Evolutionary conservation across 2,888 invertebrate genomes (phyloP).

Genomic region (Cantharis nigra): DNA sequence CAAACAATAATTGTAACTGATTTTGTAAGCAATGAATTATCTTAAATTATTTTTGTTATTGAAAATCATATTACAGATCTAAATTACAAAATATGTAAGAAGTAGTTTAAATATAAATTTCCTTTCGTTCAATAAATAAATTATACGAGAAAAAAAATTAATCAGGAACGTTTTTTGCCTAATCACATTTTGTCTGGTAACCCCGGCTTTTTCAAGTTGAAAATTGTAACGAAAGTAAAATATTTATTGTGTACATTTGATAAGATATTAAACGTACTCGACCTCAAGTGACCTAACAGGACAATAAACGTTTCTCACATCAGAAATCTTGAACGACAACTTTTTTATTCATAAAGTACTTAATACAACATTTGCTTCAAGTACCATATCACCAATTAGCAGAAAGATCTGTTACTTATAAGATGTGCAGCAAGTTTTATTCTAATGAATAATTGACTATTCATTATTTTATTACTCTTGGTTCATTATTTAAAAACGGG

Average conservation of each 20-base stretch:
- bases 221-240: not conserved
- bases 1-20: not conserved
- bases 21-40: not conserved
- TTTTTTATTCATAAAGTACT: conserved; percentile 8
- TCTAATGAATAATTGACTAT: not conserved
- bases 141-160: not conserved
- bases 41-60: too few relatives aligned
- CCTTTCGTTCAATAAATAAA: not conserved
- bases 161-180: not conserved
- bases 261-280: conserved; percentile 7
- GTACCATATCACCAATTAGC: not conserved
- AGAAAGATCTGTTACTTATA: not conserved
- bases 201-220: not conserved
- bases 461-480: not conserved
- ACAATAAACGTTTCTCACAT: conserved; percentile 19
- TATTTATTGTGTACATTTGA: not conserved
- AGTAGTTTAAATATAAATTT: not conserved
- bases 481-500: too few relatives aligned
- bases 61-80: too few relatives aligned
- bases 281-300: conserved; percentile 18
- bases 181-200: not conserved
- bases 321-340: conserved; percentile 17
- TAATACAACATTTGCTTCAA: not conserved
- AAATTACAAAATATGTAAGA: not conserved
- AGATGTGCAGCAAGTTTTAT: not conserved